A percentile compares a stretch with the other conserved stretches of the same genome.
These are phyloP conservation scores for Heliconius nattereri DNA, from an alignment of 1,140 invertebrate species.

Conservation along the genomic window DNA sequence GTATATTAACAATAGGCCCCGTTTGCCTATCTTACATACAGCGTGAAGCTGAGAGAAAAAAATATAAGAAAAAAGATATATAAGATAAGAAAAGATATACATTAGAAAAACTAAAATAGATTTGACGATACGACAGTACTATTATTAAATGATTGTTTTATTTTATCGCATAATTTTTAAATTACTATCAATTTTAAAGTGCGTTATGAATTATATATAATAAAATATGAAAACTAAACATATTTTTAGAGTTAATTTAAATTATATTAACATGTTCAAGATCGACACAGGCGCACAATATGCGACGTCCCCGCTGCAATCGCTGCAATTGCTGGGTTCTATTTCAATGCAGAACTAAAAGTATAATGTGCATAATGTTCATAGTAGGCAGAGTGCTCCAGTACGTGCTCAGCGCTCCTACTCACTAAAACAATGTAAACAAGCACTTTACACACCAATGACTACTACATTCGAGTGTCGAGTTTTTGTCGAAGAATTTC, in stretches of 20 bases:
- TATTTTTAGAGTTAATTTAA: neutral
- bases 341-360: neutral
- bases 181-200: too few species aligned
- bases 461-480: neutral
- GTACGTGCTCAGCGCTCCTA: neutral
- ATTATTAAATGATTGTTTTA: too few species aligned
- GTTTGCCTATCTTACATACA: too few species aligned
- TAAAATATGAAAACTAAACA: too few species aligned
- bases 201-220: too few species aligned
- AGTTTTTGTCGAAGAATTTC: constrained; percentile 4
- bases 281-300: neutral
- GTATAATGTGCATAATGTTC: constrained; percentile 3
- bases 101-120: too few species aligned
- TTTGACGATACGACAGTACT: too few species aligned
- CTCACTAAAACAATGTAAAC: constrained; percentile 9
- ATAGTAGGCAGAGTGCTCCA: neutral
- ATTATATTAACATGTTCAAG: neutral
- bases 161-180: too few species aligned
- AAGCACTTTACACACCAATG: constrained; percentile 12
- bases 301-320: neutral
- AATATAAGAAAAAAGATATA: too few species aligned
- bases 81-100: too few species aligned
- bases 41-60: too few species aligned
- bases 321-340: neutral
- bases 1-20: too few species aligned